phyloP scores from a whole-genome alignment of 2,113 vertebrate species.

The Sinosuthora webbiana region DNA sequence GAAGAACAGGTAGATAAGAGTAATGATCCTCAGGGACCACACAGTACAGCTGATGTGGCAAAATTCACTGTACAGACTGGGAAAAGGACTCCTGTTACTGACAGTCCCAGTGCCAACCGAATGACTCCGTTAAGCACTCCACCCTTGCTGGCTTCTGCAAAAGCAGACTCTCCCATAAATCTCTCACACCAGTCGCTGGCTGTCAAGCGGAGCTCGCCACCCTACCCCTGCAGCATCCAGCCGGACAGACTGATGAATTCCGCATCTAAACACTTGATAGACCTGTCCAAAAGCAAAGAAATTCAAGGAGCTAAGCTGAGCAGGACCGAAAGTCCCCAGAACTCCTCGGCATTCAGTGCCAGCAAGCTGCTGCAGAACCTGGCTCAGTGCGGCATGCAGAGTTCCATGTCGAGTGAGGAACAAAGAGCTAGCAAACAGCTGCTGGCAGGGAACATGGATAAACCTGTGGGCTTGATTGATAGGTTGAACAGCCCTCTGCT shows the following conservation, averaged over 20 bases:
- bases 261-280: slow-evolving; percentile 73
- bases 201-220: slow-evolving; percentile 71
- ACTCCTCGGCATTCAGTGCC: slow-evolving; percentile 87
- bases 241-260: slow-evolving; percentile 66
- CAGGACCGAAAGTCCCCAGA: slow-evolving; percentile 78
- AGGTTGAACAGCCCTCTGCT: slow-evolving; percentile 82
- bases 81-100: slow-evolving; percentile 76
- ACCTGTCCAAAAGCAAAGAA: slow-evolving; percentile 79
- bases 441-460: slow-evolving; percentile 73
- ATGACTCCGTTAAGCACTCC: slow-evolving; percentile 79
- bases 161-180: slow-evolving; percentile 79
- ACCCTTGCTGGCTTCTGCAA: slow-evolving; percentile 69
- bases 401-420: slow-evolving; percentile 69
- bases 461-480: slow-evolving; percentile 81
- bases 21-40: slow-evolving; percentile 76
- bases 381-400: slow-evolving; percentile 88
- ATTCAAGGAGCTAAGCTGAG: slow-evolving; percentile 75
- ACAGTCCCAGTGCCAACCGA: slow-evolving; percentile 73
- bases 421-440: slow-evolving; percentile 71
- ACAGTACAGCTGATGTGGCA: slow-evolving; percentile 73
- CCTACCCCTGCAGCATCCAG: slow-evolving; percentile 65
- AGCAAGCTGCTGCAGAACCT: slow-evolving; percentile 97
- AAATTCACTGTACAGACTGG: slow-evolving; percentile 78
- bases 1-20: slow-evolving; percentile 82
- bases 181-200: slow-evolving; percentile 76